These are phyloP conservation scores for Siderastrea siderea DNA, from an alignment of 92 coral and sea anemone species.

Conservation along the genomic window DNA sequence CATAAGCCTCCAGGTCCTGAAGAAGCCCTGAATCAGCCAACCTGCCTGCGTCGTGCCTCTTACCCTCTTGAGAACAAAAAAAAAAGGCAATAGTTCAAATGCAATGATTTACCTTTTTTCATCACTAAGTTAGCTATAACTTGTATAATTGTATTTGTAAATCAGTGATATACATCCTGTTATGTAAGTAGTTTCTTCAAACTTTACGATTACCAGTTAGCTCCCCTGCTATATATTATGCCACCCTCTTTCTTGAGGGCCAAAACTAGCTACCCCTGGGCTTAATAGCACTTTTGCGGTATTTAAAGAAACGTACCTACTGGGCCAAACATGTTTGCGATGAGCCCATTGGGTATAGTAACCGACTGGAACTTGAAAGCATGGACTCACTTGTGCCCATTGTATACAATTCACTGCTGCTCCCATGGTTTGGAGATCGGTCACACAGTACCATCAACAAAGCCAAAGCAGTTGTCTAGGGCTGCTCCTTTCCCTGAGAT, in stretches of 20 bases:
- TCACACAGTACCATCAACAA: slow-evolving; percentile 39
- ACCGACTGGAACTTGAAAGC: slow-evolving; percentile 32
- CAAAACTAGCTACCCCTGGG: too few relatives aligned
- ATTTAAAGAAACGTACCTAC: not conserved
- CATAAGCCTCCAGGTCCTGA: not conserved
- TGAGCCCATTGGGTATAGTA: slow-evolving; percentile 26
- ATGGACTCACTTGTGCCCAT: slow-evolving; percentile 28
- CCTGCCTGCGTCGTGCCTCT: not conserved
- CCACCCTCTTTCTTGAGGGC: too few relatives aligned
- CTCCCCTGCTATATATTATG: too few relatives aligned
- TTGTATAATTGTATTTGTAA: too few relatives aligned
- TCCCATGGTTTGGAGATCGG: slow-evolving; percentile 25
- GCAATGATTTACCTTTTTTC: not conserved
- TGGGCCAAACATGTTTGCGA: slow-evolving; percentile 28
- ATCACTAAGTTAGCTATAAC: not conserved
- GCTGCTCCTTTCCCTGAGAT: slow-evolving; percentile 36
- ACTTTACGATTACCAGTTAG: too few relatives aligned
- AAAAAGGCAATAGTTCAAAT: not conserved
- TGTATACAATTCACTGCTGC: slow-evolving; percentile 29
- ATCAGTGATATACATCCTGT: too few relatives aligned
- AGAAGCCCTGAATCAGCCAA: too few relatives aligned
- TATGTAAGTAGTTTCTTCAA: too few relatives aligned
- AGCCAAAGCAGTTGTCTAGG: slow-evolving; percentile 42
- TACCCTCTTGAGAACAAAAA: not conserved
- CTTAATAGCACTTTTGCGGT: too few relatives aligned